These are phyloP conservation scores for Andrena hattorfiana DNA, from an alignment of 2,888 invertebrate species.

Conservation along the genomic window DNA sequence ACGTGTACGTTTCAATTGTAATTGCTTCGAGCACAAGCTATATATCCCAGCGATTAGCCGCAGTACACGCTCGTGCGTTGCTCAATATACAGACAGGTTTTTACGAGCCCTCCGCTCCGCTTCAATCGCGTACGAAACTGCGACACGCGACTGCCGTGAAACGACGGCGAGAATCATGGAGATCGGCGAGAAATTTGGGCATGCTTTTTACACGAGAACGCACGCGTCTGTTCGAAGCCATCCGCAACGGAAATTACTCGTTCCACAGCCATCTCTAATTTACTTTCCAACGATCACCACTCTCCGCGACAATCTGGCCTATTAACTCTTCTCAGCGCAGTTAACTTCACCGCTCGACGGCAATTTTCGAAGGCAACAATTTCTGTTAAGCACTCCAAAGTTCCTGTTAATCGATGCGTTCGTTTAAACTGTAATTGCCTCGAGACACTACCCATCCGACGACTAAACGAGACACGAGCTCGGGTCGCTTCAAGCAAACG, in stretches of 20 bases:
- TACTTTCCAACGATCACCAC: neutral
- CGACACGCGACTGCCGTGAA: conserved; percentile 10
- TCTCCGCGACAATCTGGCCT: neutral
- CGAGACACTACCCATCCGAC: conserved; percentile 9
- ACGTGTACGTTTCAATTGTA: conserved; percentile 69
- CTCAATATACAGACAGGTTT: conserved; percentile 41
- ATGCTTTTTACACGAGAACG: conserved; percentile 31
- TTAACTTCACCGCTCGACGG: too few relatives aligned
- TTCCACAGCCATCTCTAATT: neutral
- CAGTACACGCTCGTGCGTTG: conserved; percentile 48
- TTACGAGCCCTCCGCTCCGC: conserved; percentile 13
- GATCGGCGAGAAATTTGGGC: conserved; percentile 6
- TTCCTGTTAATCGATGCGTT: conserved; percentile 30
- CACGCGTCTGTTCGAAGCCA: conserved; percentile 12
- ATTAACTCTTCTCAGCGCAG: too few relatives aligned
- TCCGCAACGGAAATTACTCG: neutral
- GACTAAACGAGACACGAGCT: conserved; percentile 20
- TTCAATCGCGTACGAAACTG: neutral
- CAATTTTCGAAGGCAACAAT: neutral
- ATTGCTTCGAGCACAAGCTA: conserved; percentile 58
- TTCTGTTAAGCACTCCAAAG: neutral
- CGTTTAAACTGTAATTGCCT: conserved; percentile 24
- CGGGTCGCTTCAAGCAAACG: conserved; percentile 27
- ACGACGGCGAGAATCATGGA: neutral
- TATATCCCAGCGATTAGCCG: conserved; percentile 32